phyloP scores from a whole-genome alignment of 2,113 vertebrate genomes.

The Notechis scutatus region DNA sequence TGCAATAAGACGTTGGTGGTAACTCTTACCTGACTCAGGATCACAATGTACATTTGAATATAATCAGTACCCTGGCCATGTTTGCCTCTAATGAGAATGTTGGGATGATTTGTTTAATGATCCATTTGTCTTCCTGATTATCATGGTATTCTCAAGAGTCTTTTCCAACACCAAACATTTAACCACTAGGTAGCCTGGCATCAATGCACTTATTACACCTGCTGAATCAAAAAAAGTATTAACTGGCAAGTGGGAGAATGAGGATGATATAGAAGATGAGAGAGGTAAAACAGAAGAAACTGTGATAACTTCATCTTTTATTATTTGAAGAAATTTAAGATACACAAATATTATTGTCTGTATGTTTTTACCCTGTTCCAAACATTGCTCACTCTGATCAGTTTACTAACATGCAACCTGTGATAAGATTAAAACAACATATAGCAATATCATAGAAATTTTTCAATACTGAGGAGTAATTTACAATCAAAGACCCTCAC shows the following conservation, averaged over 20 bases:
- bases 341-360: background rate
- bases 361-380: background rate
- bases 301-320: background rate
- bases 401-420: background rate
- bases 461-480: background rate
- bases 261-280: background rate
- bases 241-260: background rate
- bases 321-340: background rate
- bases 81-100: background rate
- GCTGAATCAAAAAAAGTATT: background rate
- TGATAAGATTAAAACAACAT: background rate
- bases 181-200: background rate
- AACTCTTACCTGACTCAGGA: background rate
- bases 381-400: background rate
- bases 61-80: background rate
- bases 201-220: background rate
- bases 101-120: background rate
- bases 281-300: background rate
- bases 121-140: background rate
- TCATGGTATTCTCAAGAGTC: background rate
- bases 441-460: background rate
- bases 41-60: background rate
- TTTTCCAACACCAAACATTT: background rate
- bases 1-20: background rate
- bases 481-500: background rate